phyloP scores from a whole-genome alignment of 2,113 vertebrate genomes.

The Fulmarus glacialis region DNA sequence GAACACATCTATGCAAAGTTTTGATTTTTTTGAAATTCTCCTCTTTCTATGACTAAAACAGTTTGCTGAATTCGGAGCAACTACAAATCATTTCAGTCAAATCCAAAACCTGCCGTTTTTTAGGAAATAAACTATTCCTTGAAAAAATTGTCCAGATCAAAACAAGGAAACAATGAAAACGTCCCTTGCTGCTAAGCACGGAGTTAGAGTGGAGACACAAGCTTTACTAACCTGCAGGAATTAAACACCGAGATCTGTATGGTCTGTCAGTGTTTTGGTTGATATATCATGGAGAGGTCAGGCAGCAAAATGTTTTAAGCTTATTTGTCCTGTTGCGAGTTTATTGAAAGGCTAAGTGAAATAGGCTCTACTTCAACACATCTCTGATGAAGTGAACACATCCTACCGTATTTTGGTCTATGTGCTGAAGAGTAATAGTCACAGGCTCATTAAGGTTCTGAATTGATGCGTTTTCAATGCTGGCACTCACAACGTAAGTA shows the following conservation, averaged over 20 bases:
- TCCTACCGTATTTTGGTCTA: slow-evolving; percentile 71
- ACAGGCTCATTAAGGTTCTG: slow-evolving; percentile 79
- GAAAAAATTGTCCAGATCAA: neutral
- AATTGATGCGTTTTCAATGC: slow-evolving; percentile 75
- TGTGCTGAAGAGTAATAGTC: slow-evolving; percentile 79
- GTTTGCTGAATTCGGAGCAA: neutral
- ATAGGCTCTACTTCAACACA: neutral
- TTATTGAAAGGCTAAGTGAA: neutral
- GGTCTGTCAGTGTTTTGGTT: neutral
- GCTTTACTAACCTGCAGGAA: neutral
- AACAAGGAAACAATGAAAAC: neutral
- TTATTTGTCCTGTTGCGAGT: neutral
- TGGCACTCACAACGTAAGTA: slow-evolving; percentile 86
- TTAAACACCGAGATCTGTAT: neutral
- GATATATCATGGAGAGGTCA: neutral
- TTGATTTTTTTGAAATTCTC: neutral
- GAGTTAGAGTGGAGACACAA: neutral
- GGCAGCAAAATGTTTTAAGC: neutral
- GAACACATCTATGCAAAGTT: neutral
- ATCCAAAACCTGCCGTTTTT: neutral
- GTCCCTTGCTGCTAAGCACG: neutral
- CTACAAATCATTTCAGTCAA: neutral
- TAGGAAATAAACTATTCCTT: neutral
- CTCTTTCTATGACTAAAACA: neutral
- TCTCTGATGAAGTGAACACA: neutral